Percentiles rank a stretch among this genome's conserved stretches.
phyloP scores from a whole-genome alignment of 2,113 vertebrate genomes.

The Pteronura brasiliensis region DNA sequence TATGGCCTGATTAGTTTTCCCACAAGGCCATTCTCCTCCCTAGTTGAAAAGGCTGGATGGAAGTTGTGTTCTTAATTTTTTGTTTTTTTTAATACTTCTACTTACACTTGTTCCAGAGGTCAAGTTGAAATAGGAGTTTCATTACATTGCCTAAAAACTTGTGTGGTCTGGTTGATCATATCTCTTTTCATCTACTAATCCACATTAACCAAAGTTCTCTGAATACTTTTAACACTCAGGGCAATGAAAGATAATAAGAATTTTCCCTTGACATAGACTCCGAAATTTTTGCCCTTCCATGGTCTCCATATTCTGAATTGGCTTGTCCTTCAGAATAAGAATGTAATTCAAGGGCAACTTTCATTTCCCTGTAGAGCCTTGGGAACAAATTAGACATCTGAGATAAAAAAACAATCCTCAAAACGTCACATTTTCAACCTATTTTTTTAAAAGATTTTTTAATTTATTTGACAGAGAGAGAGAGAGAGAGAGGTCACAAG shows the following conservation, averaged over 20 bases:
- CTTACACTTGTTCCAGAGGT: not conserved
- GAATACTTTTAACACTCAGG: not conserved
- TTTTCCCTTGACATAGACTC: not conserved
- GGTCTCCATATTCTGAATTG: not conserved
- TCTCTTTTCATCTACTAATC: not conserved
- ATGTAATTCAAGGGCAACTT: not conserved
- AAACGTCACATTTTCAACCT: not conserved
- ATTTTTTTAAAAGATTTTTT: not conserved
- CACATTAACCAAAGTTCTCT: not conserved
- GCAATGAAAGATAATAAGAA: not conserved
- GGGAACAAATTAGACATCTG: not conserved
- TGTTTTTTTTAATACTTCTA: not conserved
- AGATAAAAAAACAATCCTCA: slow-evolving; percentile 30
- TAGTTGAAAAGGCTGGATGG: not conserved
- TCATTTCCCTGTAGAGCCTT: not conserved
- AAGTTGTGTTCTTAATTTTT: not conserved
- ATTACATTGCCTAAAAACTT: not conserved
- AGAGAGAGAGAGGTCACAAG: too few relatives aligned
- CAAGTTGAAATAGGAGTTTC: not conserved
- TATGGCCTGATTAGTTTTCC: not conserved
- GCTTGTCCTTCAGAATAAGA: not conserved
- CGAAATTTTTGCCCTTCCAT: not conserved
- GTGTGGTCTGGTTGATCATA: not conserved
- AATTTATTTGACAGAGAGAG: too few relatives aligned
- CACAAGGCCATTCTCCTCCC: not conserved